These are phyloP conservation scores for Lissonota sp. DNA, from an alignment of 2,888 invertebrate species.

Conservation along the genomic window DNA sequence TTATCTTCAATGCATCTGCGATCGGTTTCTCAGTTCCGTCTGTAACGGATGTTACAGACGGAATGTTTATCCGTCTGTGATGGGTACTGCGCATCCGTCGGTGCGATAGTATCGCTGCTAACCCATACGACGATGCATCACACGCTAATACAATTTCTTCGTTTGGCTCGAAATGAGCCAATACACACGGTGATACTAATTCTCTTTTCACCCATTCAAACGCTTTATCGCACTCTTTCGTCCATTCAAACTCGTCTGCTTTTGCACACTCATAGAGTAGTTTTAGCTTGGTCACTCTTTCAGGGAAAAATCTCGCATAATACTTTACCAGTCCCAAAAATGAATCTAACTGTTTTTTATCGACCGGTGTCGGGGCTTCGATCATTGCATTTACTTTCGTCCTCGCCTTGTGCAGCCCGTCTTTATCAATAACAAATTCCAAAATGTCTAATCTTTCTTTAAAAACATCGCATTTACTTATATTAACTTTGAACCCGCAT, in stretches of 20 bases:
- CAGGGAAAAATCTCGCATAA: too few species aligned
- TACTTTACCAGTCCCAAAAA: conserved; percentile 19
- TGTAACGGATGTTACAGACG: too few species aligned
- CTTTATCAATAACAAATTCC: conserved; percentile 64
- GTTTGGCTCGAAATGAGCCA: conserved; percentile 61
- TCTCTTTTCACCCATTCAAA: conserved; percentile 70
- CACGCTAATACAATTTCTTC: conserved; percentile 53
- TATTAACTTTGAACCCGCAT: conserved; percentile 64
- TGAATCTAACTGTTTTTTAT: conserved; percentile 11
- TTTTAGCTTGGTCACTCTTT: conserved; percentile 66
- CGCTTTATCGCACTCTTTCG: conserved; percentile 67
- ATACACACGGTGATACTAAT: conserved; percentile 53
- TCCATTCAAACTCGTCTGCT: conserved; percentile 71
- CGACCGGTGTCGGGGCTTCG: conserved; percentile 13
- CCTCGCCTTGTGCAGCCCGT: background rate
- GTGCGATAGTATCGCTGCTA: conserved; percentile 58
- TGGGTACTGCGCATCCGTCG: too few species aligned
- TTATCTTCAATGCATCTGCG: conserved; percentile 25
- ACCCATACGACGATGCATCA: conserved; percentile 56
- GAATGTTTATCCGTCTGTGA: too few species aligned
- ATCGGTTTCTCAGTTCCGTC: conserved; percentile 45
- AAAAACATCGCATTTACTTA: conserved; percentile 66
- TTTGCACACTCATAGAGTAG: conserved; percentile 70
- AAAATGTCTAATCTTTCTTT: conserved; percentile 67
- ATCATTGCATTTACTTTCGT: conserved; percentile 16